Base-by-base conservation (phyloP, 2,888 invertebrate genomes). In the Leptopilina syphax region DNA sequence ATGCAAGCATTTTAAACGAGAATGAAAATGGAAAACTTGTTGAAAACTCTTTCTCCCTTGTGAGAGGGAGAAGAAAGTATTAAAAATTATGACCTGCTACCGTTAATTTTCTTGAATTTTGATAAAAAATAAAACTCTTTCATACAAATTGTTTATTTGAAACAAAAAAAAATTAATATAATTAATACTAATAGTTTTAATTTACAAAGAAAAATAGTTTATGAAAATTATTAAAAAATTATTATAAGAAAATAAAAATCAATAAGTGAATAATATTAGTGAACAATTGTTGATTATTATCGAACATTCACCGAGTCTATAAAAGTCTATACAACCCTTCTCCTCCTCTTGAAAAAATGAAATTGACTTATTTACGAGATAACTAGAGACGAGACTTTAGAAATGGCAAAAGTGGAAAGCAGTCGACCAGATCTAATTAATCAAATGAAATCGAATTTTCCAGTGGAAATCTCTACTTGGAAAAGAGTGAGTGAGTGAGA, bases 391-490 rank as follows among this genome's bases (percentile, higher is more conserved):
- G 13, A 47, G 41, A n/a, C 13, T 65, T 44, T 5, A 44, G 12
- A 76, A 76, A 65, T 6, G 13, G 12, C 13, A 77, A 44, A 41
- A 50, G n/a, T 54, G n/a, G 54, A 57, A 13, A 70, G 24, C 54
- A 47, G 34, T 60, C 77, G 41, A 78, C 44, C 41, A 41, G 65
- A 81, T 41, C 80, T 82, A 81, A 83, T 86, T 86, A 84, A 82
- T 85, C 81, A 66, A 78, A 80, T 76, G 70, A 83, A 87, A 87
- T 84, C 85, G 84, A 84, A 86, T 85, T 82, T 84, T 82, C 84
- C 78, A 83, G 84, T 82, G 79, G 83, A 81, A 84, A 82, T 84
- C 81, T 84, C 77, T 76, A 80, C 66, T 65, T 82, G 82, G 78
- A 77, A 10, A 70, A 78, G 57, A 73, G 67, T 34, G 34, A 34